Base-by-base conservation (phyloP, 2,113 vertebrate genomes). In the Eublepharis macularius region DNA sequence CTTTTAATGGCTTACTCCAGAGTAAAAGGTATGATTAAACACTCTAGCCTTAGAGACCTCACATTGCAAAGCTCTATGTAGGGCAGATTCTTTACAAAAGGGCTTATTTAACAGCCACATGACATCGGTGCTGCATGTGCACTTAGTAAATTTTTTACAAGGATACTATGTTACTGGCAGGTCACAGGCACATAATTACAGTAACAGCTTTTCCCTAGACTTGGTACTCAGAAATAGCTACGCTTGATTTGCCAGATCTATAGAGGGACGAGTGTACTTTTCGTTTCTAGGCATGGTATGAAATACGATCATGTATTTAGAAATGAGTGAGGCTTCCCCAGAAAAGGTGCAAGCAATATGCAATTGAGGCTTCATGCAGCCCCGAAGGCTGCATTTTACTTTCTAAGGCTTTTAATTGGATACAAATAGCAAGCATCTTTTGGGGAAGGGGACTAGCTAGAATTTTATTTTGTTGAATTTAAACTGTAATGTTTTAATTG, bases 111-210 rank as follows among this genome's bases (percentile, higher is more conserved):
- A 43, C 16, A 79, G 34, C 68, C 10, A n/a, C 21, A 39, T 78
- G 74, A 78, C 51, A 65, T 73, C n/a, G 1, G 76, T 72, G 51
- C 63, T 79, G 29, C 26, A n/a, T 49, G 68, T 78, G 54, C 26
- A 73, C 66, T 79, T 72, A 41, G 45, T 83, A 73, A 54, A 14
- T 66, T 73, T 83, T 87, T 73, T 51, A 65, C 63, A 74, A 74
- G 69, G 51, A 41, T 34, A 34, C 69, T 66, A 63, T 83, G 57
- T 83, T 83, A 74, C 54, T 83, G 11, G 63, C 66, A 82, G 63
- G 32, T 76, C 41, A 24, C 26, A 65, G 51, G 47, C 13, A 60
- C 51, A 82, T 87, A 87, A 87, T 82, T 87, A 78, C 75, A 73
- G 66, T 87, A 79, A 79, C 51, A 60, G 81, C 49, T 78, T 83